These are phyloP conservation scores for Squalus acanthias DNA, from an alignment of 2,797 vertebrate species.

Conservation along the genomic window DNA sequence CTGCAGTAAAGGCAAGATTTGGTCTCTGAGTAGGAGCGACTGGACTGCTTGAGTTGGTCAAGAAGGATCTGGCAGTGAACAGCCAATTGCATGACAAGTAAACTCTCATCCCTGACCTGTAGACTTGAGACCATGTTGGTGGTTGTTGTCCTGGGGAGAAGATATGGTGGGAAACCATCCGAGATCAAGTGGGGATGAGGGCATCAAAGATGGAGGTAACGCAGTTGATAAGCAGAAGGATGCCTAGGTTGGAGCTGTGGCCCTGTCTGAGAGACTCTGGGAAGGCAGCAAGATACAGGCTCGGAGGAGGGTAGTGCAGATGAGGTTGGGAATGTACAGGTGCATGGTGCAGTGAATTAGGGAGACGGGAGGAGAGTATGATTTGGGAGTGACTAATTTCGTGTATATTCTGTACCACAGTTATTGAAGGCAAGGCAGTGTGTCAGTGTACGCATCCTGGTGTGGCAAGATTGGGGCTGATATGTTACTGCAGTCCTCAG, in stretches of 20 bases:
- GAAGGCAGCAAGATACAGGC: background rate
- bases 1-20: background rate
- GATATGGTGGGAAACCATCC: background rate
- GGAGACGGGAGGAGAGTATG: background rate
- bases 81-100: background rate
- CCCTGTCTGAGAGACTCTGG: background rate
- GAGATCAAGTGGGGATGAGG: background rate
- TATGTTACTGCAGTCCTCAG: background rate
- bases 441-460: background rate
- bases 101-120: background rate
- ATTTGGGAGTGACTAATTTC: background rate
- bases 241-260: background rate
- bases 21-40: background rate
- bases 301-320: background rate
- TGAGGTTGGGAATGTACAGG: background rate
- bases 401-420: background rate
- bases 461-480: background rate
- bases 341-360: background rate
- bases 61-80: background rate
- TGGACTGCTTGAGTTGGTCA: background rate
- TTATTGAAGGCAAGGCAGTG: background rate
- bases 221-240: background rate
- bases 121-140: background rate
- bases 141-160: background rate
- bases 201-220: background rate